Evolutionary conservation across 2,888 invertebrate species (phyloP).

Genomic region (Thymelicus acteon): DNA sequence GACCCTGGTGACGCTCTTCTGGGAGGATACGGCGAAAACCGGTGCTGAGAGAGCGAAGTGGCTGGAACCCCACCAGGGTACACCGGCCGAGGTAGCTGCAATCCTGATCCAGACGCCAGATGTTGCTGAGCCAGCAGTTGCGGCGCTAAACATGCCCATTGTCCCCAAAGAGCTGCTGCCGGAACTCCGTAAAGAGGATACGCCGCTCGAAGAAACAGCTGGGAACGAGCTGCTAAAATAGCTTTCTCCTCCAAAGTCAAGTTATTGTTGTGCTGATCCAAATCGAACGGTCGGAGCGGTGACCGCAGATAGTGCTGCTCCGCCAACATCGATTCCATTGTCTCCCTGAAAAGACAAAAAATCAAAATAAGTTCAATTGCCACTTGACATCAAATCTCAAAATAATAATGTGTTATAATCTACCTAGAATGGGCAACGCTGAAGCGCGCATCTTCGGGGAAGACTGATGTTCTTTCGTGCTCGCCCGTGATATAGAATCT

Average conservation of each 20-base stretch:
- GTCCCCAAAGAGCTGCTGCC: slow-evolving; percentile 87
- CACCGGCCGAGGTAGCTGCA: slow-evolving; percentile 80
- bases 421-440: slow-evolving; percentile 81
- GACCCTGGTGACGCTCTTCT: slow-evolving; percentile 81
- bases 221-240: slow-evolving; percentile 90
- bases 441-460: slow-evolving; percentile 82
- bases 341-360: slow-evolving; percentile 87
- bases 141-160: slow-evolving; percentile 89
- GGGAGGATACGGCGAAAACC: slow-evolving; percentile 86
- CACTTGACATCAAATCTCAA: slow-evolving; percentile 25
- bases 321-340: slow-evolving; percentile 95
- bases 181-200: slow-evolving; percentile 85
- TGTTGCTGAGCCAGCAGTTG: slow-evolving; percentile 88
- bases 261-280: slow-evolving; percentile 89
- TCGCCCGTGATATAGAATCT: slow-evolving; percentile 84
- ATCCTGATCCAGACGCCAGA: slow-evolving; percentile 80
- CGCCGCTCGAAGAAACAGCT: slow-evolving; percentile 89
- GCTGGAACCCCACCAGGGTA: slow-evolving; percentile 68
- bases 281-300: slow-evolving; percentile 89
- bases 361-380: slow-evolving; percentile 12
- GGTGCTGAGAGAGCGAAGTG: slow-evolving; percentile 79
- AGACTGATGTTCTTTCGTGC: slow-evolving; percentile 81
- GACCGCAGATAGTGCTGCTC: slow-evolving; percentile 93
- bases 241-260: slow-evolving; percentile 91
- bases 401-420: slow-evolving; percentile 57